Evolutionary conservation across 2,888 invertebrate species (phyloP), one percentile per base, ranked within the genome.

Genomic region (Xiphydria camelus): DNA sequence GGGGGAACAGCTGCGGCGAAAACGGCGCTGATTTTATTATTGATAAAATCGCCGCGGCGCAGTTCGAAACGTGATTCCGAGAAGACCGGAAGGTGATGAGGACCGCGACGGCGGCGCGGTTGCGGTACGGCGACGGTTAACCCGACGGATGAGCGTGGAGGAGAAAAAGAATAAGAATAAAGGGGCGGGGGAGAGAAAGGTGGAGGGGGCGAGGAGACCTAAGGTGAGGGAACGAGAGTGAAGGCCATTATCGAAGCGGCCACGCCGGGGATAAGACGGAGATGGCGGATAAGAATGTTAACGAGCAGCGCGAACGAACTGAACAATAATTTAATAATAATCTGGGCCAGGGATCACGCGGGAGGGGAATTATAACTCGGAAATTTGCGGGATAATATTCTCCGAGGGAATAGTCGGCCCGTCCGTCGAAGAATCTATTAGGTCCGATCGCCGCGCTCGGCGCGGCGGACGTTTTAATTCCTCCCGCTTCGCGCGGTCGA

Each of bases 201-300:
- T 12, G 14, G 12, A 29, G 14, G 29, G 14, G n/a, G n/a, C n/a
- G n/a, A n/a, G n/a, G n/a, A n/a, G n/a, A n/a, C n/a, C n/a, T n/a
- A n/a, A n/a, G n/a, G 14, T 12, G 29, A 29, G 12, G 29, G 12
- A 7, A 12, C 5, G 29, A 10, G 29, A 29, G 4, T 14, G 12
- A 10, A 29, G 4, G 7, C 12, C 29, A 29, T 10, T 29, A 29
- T 29, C 12, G 5, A 29, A 14, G 29, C 14, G 29, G 29, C 12
- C 14, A 12, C 14, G 29, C 12, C 29, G 12, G 29, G 29, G 3
- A 12, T 7, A 26, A 42, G 36, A 23, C 23, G 36, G 36, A 37
- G 42, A 42, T 42, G 42, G 29, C 42, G 15, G 42, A 42, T 42
- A 42, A 42, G 42, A 42, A 42, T 42, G 42, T 36, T 42, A 42